Conservation (phyloP, 1,140 invertebrate species). For the Callitettix versicolor region DNA sequence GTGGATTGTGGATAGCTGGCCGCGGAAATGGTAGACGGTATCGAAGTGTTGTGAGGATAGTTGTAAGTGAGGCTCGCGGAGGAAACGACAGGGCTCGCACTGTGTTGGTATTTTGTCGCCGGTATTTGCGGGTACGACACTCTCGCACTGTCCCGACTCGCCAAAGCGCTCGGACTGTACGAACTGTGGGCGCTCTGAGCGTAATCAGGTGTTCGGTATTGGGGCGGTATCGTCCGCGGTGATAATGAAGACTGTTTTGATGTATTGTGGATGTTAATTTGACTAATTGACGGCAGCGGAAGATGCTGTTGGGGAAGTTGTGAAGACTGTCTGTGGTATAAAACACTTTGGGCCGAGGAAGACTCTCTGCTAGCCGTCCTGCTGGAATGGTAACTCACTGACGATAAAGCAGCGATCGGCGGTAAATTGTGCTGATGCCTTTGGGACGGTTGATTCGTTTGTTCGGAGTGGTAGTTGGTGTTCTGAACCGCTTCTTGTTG, state of each 20-base stretch:
- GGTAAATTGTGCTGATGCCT: constrained; percentile 14
- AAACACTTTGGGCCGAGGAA: not conserved
- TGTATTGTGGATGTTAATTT: not conserved
- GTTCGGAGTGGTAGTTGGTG: not conserved
- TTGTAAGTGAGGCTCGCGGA: not conserved
- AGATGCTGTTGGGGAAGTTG: not conserved
- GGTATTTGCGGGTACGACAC: not conserved
- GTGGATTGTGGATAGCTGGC: not conserved
- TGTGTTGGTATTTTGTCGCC: not conserved
- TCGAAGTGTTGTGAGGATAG: not conserved
- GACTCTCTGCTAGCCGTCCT: not conserved
- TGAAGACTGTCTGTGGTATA: not conserved
- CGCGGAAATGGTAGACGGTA: not conserved
- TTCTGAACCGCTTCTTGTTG: not conserved
- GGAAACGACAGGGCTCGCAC: not conserved
- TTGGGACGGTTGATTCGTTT: not conserved
- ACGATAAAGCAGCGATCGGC: constrained; percentile 8
- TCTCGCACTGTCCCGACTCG: not conserved
- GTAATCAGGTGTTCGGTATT: constrained; percentile 6
- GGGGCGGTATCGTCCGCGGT: not conserved
- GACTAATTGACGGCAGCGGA: constrained; percentile 5
- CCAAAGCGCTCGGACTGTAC: not conserved
- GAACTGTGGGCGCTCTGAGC: constrained; percentile 2
- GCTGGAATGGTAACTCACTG: not conserved
- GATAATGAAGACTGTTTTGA: not conserved